Conservation (phyloP, 2,888 invertebrate genomes). For the Agriotes lineatus region DNA sequence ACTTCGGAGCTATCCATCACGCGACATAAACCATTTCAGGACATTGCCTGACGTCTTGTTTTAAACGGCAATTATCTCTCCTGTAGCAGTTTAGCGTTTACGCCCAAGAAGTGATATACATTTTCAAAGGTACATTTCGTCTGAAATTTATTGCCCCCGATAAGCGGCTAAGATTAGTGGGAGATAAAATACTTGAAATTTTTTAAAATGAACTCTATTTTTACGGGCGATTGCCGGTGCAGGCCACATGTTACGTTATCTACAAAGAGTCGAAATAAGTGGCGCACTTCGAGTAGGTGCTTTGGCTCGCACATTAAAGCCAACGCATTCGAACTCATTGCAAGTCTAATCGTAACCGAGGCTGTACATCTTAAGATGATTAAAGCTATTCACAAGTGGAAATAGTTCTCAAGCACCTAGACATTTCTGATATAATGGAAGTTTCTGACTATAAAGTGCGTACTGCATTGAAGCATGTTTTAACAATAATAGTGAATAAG, state of each 20-base stretch:
- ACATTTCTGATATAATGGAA: no score
- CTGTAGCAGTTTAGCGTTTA: neutral
- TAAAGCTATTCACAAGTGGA: no score
- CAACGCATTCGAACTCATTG: neutral
- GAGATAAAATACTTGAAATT: conserved; percentile 20
- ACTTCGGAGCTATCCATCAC: neutral
- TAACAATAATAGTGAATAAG: no score
- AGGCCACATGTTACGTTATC: conserved; percentile 11
- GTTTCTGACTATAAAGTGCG: no score
- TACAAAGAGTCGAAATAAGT: neutral
- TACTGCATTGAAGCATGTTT: no score
- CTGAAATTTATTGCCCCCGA: conserved; percentile 30
- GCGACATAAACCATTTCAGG: conserved; percentile 4
- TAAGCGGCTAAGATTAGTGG: conserved; percentile 18
- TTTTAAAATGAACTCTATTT: conserved; percentile 7
- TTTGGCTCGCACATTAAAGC: neutral
- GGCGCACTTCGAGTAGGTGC: conserved; percentile 13
- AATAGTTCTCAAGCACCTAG: no score
- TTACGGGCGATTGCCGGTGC: neutral
- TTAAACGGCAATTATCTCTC: neutral
- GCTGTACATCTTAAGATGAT: neutral
- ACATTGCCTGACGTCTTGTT: neutral
- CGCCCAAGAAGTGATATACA: conserved; percentile 13
- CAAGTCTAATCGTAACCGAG: neutral
- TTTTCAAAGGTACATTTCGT: conserved; percentile 5